Percentiles rank a stretch among this genome's conserved stretches.
phyloP scores from a whole-genome alignment of 2,113 vertebrate genomes.

The Hyaena hyaena region DNA sequence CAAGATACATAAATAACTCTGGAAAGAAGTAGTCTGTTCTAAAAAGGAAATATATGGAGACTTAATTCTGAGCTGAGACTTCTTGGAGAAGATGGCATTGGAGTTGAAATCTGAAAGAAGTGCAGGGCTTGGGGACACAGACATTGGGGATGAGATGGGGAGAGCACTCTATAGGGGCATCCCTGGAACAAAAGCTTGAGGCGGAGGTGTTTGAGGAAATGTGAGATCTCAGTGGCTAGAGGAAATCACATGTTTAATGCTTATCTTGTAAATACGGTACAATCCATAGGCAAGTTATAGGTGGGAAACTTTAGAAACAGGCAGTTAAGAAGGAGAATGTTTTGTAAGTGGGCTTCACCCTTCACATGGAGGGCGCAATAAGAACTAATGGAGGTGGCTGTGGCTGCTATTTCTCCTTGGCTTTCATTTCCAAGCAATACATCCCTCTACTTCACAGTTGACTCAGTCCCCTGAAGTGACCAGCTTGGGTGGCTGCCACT shows the following conservation, averaged over 20 bases:
- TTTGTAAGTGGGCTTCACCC: background rate
- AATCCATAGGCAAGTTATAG: background rate
- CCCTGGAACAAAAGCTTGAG: background rate
- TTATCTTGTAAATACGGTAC: background rate
- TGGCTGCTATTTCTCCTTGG: background rate
- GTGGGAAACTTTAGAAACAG: background rate
- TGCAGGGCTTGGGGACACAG: background rate
- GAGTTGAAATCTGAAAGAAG: background rate
- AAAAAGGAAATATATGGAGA: slow-evolving; percentile 28
- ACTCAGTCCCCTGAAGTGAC: background rate
- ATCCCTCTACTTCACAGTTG: background rate
- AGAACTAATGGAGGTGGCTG: background rate
- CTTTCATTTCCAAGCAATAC: background rate
- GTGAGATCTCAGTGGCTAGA: background rate
- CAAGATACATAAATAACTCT: slow-evolving; percentile 21
- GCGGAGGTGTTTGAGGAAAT: background rate
- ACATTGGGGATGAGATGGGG: background rate
- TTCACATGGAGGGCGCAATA: background rate
- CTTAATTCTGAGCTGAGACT: background rate
- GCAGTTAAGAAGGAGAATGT: background rate
- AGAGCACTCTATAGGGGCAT: accelerated
- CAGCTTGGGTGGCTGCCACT: background rate
- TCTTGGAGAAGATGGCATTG: background rate
- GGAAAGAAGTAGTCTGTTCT: slow-evolving; percentile 33
- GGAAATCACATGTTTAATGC: background rate